A percentile compares a stretch with the other conserved stretches of the same genome.
Evolutionary conservation across 2,113 vertebrate genomes (phyloP).

Genomic region (Ceyx cyanopectus): DNA sequence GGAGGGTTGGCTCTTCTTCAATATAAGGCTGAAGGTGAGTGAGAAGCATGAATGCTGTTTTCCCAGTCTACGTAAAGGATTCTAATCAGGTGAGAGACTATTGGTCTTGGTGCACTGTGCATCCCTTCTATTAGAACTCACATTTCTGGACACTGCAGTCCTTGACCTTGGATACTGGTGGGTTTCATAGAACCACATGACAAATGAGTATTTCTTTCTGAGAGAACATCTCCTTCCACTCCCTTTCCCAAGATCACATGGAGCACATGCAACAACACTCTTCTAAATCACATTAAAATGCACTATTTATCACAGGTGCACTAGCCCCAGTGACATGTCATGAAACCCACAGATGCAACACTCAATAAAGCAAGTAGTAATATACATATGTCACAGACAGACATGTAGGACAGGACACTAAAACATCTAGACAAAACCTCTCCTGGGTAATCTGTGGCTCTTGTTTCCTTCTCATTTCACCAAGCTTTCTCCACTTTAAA

Average conservation of each 20-base stretch:
- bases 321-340: neutral
- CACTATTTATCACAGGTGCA: neutral
- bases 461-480: neutral
- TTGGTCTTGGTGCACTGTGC: conserved; percentile 57
- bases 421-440: neutral
- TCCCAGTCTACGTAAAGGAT: conserved; percentile 26
- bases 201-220: conserved; percentile 70
- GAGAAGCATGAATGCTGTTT: conserved; percentile 36
- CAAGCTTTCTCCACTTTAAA: neutral
- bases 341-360: neutral
- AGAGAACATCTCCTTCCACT: conserved; percentile 55
- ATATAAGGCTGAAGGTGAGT: neutral
- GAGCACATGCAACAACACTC: neutral
- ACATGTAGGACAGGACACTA: neutral
- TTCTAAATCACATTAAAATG: conserved; percentile 37
- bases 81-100: conserved; percentile 64
- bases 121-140: conserved; percentile 53
- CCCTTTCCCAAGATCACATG: conserved; percentile 6
- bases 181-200: conserved; percentile 67
- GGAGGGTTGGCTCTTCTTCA: neutral
- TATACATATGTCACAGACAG: neutral
- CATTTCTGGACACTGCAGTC: conserved; percentile 69
- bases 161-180: conserved; percentile 73
- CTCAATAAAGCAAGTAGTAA: neutral
- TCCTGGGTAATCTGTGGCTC: neutral